Evolutionary conservation across 92 coral and sea anemone species (phyloP).

Genomic region (Plumapathes pennacea): DNA sequence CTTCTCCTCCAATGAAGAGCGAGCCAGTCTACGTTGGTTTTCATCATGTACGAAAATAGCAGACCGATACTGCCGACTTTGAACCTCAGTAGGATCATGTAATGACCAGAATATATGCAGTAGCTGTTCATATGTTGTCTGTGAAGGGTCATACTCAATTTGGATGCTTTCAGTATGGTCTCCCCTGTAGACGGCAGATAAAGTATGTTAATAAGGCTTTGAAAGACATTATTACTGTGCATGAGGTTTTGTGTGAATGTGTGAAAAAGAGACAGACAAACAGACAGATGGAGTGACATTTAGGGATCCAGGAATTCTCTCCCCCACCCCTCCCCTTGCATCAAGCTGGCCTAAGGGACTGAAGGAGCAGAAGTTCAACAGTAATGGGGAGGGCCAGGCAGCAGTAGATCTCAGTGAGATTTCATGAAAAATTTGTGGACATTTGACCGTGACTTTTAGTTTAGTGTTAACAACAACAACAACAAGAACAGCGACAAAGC

Average conservation of each 20-base stretch:
- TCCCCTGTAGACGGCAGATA: slow-evolving; percentile 33
- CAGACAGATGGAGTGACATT: too few species aligned
- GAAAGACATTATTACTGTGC: background rate
- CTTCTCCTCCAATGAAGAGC: slow-evolving; percentile 37
- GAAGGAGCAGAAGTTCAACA: too few species aligned
- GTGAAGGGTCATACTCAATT: slow-evolving; percentile 57
- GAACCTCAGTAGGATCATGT: slow-evolving; percentile 53
- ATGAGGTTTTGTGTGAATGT: background rate
- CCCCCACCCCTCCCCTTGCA: too few species aligned
- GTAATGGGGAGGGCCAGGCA: background rate
- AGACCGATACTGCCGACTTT: slow-evolving; percentile 63
- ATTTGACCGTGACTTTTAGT: too few species aligned
- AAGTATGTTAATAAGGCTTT: background rate
- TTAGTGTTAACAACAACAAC: too few species aligned
- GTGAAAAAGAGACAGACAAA: background rate
- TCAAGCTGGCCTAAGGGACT: too few species aligned
- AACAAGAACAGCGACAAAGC: too few species aligned
- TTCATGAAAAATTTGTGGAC: too few species aligned
- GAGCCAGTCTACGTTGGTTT: slow-evolving; percentile 48
- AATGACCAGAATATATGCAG: slow-evolving; percentile 65
- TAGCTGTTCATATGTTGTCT: slow-evolving; percentile 34
- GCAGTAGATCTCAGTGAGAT: too few species aligned
- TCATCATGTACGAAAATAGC: slow-evolving; percentile 69
- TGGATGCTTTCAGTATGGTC: slow-evolving; percentile 75
- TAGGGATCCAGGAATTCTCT: too few species aligned